Evolutionary conservation across 2,797 vertebrate genomes (phyloP), one percentile per base, ranked within the genome.

Genomic region (Eulemur mongoz): DNA sequence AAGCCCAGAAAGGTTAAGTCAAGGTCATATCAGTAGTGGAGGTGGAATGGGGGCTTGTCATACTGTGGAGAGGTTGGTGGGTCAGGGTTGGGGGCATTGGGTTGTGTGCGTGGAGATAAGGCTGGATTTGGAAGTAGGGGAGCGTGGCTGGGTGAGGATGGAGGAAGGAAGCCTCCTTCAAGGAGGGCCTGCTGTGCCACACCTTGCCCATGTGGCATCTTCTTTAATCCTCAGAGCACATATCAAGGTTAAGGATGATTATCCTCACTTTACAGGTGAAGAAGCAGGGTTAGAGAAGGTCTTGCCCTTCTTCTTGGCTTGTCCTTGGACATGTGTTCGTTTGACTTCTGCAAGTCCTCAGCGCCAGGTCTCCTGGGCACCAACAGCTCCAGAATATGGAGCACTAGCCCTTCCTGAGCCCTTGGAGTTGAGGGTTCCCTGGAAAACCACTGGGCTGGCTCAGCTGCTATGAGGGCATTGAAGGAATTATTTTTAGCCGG

Each of bases 1-100:
- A 92, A 87, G 89, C 52, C n/a, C 43, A 91, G 94, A 78, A 81
- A 90, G 35, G 22, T 84, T 92, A 76, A 75, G 40, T 91, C 17
- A 70, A 50, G 40, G 65, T 92, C 35, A 76, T 13, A 20, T 73
- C 17, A 54, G 61, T 91, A n/a, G 75, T 70, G 84, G 69, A 91
- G 13, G 30, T 92, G 48, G 65, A 89, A 83, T 30, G 9, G 59
- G n/a, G 48, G 10, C 59, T 78, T 70, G 32, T 76, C 32, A 30
- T 52, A 43, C 45, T 82, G 27, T 95, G 78, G 35, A 86, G 52
- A 86, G 72, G 8, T 54, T 4, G 14, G 22, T 76, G 23, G 6
- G 67, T 93, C 17, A 35, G 35, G 20, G 9, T 43, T 83, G 43
- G 67, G 59, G 67, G 18, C 15, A 7, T 32, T 61, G 13, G 32